Evolutionary conservation across 2,888 invertebrate species (phyloP).

Genomic region (Chaitophorus viminalis): DNA sequence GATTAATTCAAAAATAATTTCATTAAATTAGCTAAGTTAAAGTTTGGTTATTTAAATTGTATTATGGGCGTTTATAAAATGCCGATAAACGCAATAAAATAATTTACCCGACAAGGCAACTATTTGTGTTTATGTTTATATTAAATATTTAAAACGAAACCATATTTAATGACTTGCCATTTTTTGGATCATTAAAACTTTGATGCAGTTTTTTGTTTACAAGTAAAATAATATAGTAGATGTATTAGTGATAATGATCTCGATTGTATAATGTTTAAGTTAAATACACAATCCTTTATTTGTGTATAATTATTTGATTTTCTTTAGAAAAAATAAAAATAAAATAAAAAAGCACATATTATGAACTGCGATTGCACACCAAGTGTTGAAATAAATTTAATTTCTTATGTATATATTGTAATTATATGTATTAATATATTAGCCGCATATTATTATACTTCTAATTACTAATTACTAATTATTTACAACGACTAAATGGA

Average conservation of each 20-base stretch:
- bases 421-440: too few species aligned
- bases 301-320: constrained; percentile 4
- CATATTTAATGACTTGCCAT: not conserved
- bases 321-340: not conserved
- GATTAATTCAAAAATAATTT: not conserved
- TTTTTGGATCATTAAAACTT: not conserved
- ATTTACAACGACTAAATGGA: too few species aligned
- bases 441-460: too few species aligned
- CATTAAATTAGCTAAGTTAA: not conserved
- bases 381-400: not conserved
- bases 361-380: not conserved
- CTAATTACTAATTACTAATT: too few species aligned
- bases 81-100: not conserved
- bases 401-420: not conserved
- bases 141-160: not conserved
- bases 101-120: too few species aligned
- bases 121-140: not conserved
- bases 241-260: not conserved
- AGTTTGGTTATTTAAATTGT: not conserved
- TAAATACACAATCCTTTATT: constrained; percentile 8
- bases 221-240: not conserved
- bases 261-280: not conserved
- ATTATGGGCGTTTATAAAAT: not conserved
- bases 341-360: not conserved
- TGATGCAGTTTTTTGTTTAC: not conserved